Evolutionary conservation across 1,140 invertebrate species (phyloP).

Genomic region (Drosophila nikananu): DNA sequence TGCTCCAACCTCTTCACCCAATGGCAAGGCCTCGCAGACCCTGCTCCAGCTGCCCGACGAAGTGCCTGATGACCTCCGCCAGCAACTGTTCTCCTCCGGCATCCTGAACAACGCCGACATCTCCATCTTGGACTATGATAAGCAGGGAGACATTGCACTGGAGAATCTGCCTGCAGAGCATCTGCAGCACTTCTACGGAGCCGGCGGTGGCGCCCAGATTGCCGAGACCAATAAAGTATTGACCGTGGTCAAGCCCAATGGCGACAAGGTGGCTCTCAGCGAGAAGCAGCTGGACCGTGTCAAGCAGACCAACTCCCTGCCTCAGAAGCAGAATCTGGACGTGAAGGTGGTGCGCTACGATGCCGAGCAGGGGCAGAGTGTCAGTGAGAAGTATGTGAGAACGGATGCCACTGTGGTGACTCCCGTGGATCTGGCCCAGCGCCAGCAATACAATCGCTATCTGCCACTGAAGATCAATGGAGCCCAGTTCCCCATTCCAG

Average conservation of each 20-base stretch:
- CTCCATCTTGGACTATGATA: slow-evolving; percentile 93
- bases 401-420: slow-evolving; percentile 90
- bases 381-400: slow-evolving; percentile 90
- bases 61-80: slow-evolving; percentile 93
- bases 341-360: slow-evolving; percentile 94
- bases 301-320: slow-evolving; percentile 84
- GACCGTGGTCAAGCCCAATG: slow-evolving; percentile 88
- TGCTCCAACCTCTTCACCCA: slow-evolving; percentile 20
- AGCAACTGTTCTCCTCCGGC: slow-evolving; percentile 93
- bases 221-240: slow-evolving; percentile 90
- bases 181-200: slow-evolving; percentile 92
- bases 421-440: slow-evolving; percentile 90
- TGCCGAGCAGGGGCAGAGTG: slow-evolving; percentile 90
- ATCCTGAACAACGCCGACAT: slow-evolving; percentile 95
- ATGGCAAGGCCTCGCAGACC: slow-evolving; percentile 85
- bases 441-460: slow-evolving; percentile 92
- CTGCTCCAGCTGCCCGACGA: slow-evolving; percentile 91
- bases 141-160: slow-evolving; percentile 93
- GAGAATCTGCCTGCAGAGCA: slow-evolving; percentile 94
- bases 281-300: slow-evolving; percentile 86
- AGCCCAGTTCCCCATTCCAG: slow-evolving; percentile 92
- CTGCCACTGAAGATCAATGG: slow-evolving; percentile 93
- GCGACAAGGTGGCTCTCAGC: slow-evolving; percentile 86
- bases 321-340: slow-evolving; percentile 88
- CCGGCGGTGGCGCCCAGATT: slow-evolving; percentile 90